These are phyloP conservation scores for Oreochromis grahami DNA, from an alignment of 2,797 vertebrate genomes.

Conservation along the genomic window DNA sequence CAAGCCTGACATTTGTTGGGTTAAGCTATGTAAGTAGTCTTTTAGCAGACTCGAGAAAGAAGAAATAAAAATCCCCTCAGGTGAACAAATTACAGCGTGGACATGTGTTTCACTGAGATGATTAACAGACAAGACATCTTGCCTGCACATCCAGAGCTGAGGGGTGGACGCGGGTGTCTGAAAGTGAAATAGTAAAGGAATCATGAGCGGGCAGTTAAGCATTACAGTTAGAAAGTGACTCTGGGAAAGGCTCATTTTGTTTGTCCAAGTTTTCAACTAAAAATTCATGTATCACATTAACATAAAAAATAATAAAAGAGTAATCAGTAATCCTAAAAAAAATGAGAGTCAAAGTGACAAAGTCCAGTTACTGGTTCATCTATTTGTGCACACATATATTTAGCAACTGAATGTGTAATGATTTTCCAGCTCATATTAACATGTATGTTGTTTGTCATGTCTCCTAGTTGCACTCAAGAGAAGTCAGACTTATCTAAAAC, in stretches of 20 bases:
- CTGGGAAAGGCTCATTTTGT: slow-evolving; percentile 26
- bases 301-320: slow-evolving; percentile 63
- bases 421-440: slow-evolving; percentile 11
- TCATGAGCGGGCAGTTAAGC: slow-evolving; percentile 49
- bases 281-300: slow-evolving; percentile 78
- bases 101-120: slow-evolving; percentile 78
- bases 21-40: neutral
- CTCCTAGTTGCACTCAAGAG: neutral
- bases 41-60: slow-evolving; percentile 10
- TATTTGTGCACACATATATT: slow-evolving; percentile 23
- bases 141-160: slow-evolving; percentile 51
- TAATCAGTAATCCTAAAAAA: slow-evolving; percentile 71
- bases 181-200: slow-evolving; percentile 41
- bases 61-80: slow-evolving; percentile 45
- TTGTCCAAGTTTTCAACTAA: neutral
- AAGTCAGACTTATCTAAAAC: neutral
- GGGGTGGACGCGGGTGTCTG: slow-evolving; percentile 13
- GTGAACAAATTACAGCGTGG: slow-evolving; percentile 68
- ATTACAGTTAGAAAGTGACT: slow-evolving; percentile 45
- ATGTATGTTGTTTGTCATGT: neutral
- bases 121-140: slow-evolving; percentile 70
- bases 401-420: slow-evolving; percentile 30
- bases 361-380: slow-evolving; percentile 70
- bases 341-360: slow-evolving; percentile 67
- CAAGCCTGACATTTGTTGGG: slow-evolving; percentile 75